phyloP scores from a whole-genome alignment of 2,888 invertebrate species.

The Alsophila aescularia region DNA sequence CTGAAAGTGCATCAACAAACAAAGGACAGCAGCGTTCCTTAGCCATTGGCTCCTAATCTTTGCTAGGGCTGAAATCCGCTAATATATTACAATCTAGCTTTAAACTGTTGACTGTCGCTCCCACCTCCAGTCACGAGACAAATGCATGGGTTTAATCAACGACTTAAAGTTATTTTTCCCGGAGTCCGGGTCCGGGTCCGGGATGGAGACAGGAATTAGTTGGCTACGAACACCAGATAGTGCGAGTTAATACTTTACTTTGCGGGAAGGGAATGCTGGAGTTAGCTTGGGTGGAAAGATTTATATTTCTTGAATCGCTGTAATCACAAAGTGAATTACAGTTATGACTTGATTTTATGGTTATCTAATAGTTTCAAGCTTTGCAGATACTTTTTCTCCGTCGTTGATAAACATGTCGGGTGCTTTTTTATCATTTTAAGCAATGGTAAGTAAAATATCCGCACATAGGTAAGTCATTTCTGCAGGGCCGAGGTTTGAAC shows the following conservation, averaged over 20 bases:
- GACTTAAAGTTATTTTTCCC: constrained; percentile 43
- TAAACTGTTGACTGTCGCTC: constrained; percentile 30
- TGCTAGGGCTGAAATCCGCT: constrained; percentile 14
- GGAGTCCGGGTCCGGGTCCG: constrained; percentile 16
- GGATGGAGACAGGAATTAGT: constrained; percentile 34
- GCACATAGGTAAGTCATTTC: too few species aligned
- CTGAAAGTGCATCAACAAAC: constrained; percentile 1
- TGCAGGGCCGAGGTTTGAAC: too few species aligned
- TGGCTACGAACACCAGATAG: constrained; percentile 31
- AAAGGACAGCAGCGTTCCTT: not conserved
- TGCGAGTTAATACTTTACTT: constrained; percentile 34
- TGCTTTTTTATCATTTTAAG: too few species aligned
- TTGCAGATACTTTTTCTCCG: too few species aligned
- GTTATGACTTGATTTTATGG: too few species aligned
- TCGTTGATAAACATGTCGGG: too few species aligned
- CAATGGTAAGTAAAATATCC: too few species aligned
- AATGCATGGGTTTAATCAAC: constrained; percentile 42
- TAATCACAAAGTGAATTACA: not conserved
- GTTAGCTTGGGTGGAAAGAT: constrained; percentile 4
- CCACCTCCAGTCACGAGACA: constrained; percentile 30
- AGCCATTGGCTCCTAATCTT: not conserved
- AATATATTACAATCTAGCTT: constrained; percentile 28
- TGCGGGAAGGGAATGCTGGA: constrained; percentile 20
- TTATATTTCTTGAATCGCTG: constrained; percentile 1
- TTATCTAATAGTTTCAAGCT: too few species aligned